Evolutionary conservation across 2,888 invertebrate species (phyloP).

Genomic region (Aphodius sticticus): DNA sequence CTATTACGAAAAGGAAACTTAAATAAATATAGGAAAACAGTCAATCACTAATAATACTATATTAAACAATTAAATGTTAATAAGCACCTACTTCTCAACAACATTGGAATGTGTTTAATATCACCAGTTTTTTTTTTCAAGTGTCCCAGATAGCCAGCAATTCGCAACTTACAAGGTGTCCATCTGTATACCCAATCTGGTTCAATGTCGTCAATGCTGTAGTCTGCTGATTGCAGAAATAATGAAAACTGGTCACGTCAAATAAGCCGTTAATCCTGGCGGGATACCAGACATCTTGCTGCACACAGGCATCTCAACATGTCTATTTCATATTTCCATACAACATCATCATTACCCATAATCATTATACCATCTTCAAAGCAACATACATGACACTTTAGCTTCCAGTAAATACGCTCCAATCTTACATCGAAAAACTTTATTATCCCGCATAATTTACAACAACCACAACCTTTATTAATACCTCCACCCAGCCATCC

Average conservation of each 20-base stretch:
- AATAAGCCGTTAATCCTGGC: neutral
- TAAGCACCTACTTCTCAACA: too few relatives aligned
- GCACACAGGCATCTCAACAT: neutral
- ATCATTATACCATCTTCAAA: neutral
- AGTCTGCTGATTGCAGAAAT: neutral
- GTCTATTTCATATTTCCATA: neutral
- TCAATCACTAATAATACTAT: too few relatives aligned
- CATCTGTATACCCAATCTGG: too few relatives aligned
- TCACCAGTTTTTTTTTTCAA: too few relatives aligned
- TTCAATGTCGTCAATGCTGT: neutral
- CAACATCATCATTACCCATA: neutral
- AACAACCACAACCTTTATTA: neutral
- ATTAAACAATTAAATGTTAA: too few relatives aligned
- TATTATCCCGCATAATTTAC: neutral
- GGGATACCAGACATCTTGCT: neutral
- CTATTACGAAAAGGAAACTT: too few relatives aligned
- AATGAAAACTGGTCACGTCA: neutral
- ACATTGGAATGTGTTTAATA: too few relatives aligned
- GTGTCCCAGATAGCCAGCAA: too few relatives aligned
- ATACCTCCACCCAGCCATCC: neutral
- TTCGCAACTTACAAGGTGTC: too few relatives aligned
- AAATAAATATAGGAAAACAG: too few relatives aligned
- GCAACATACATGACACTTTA: constrained; percentile 4
- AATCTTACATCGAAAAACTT: neutral
- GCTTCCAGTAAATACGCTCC: neutral